Evolutionary conservation across 2,797 vertebrate species (phyloP).

Genomic region (Clarias fuscus): DNA sequence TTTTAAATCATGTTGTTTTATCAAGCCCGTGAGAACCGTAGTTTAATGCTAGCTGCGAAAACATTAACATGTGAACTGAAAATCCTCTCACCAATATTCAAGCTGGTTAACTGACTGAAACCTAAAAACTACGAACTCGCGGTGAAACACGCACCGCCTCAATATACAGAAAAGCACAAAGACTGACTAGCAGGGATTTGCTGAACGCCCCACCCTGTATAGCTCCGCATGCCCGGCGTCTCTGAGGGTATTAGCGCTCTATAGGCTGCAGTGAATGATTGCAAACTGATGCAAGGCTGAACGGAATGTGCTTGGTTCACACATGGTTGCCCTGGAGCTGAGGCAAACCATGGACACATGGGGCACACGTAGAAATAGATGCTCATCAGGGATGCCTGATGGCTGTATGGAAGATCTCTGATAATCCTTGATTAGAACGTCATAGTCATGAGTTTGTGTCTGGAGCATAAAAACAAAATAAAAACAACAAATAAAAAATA

Average conservation of each 20-base stretch:
- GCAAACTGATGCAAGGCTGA: conserved; percentile 72
- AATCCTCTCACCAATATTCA: background rate
- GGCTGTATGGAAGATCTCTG: background rate
- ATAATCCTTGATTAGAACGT: background rate
- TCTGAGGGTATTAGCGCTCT: conserved; percentile 70
- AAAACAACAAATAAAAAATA: background rate
- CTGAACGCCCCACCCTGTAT: conserved; percentile 63
- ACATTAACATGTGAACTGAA: background rate
- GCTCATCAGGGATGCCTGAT: background rate
- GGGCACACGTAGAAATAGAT: background rate
- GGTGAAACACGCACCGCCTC: no score
- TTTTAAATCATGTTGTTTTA: background rate
- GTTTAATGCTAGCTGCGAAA: background rate
- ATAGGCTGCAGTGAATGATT: conserved; percentile 73
- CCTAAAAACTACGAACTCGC: background rate
- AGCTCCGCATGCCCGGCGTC: conserved; percentile 66
- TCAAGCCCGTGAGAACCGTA: background rate
- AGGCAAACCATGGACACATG: background rate
- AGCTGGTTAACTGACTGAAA: background rate
- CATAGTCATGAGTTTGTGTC: background rate
- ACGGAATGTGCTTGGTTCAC: conserved; percentile 71
- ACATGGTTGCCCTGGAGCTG: conserved; percentile 30
- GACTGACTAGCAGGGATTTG: conserved; percentile 53
- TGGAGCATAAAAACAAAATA: background rate
- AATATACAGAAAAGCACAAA: background rate